These are phyloP conservation scores for Clarias gariepinus DNA, from an alignment of 2,113 vertebrate genomes.

Conservation along the genomic window DNA sequence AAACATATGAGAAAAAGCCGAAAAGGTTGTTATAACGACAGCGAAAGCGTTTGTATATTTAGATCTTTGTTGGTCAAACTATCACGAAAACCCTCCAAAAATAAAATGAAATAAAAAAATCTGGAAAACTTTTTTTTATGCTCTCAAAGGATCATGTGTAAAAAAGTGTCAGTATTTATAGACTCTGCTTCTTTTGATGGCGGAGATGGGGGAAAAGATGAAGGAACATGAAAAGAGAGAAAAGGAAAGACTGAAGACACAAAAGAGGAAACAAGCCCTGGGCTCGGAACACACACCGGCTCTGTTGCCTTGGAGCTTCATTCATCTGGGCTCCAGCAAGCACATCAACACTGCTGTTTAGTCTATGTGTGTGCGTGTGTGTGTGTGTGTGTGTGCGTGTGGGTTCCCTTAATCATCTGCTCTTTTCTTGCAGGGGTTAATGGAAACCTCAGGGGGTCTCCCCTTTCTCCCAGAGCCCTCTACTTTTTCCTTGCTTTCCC, in stretches of 20 bases:
- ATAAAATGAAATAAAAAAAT: background rate
- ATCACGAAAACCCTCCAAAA: background rate
- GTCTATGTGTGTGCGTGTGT: slow-evolving; percentile 27
- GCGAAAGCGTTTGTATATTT: background rate
- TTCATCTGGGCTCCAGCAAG: slow-evolving; percentile 49
- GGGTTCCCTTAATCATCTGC: slow-evolving; percentile 70
- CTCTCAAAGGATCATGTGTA: background rate
- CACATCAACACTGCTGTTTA: slow-evolving; percentile 31
- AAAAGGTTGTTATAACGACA: background rate
- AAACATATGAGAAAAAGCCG: background rate
- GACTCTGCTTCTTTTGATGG: slow-evolving; percentile 36
- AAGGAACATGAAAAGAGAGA: slow-evolving; percentile 52
- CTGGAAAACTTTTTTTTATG: background rate
- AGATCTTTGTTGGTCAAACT: background rate
- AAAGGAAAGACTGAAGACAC: slow-evolving; percentile 59
- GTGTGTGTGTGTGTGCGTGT: slow-evolving; percentile 46
- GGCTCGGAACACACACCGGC: slow-evolving; percentile 40
- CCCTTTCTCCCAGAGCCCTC: slow-evolving; percentile 20
- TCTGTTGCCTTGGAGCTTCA: slow-evolving; percentile 50
- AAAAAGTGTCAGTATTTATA: slow-evolving; percentile 29
- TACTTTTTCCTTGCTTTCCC: slow-evolving; percentile 34
- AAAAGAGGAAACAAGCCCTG: slow-evolving; percentile 44
- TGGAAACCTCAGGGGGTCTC: slow-evolving; percentile 68
- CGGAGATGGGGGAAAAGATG: slow-evolving; percentile 37
- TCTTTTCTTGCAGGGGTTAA: slow-evolving; percentile 73